Base-by-base conservation (phyloP, 1,140 invertebrate species). In the Pseudomyrmex flavicornis region DNA sequence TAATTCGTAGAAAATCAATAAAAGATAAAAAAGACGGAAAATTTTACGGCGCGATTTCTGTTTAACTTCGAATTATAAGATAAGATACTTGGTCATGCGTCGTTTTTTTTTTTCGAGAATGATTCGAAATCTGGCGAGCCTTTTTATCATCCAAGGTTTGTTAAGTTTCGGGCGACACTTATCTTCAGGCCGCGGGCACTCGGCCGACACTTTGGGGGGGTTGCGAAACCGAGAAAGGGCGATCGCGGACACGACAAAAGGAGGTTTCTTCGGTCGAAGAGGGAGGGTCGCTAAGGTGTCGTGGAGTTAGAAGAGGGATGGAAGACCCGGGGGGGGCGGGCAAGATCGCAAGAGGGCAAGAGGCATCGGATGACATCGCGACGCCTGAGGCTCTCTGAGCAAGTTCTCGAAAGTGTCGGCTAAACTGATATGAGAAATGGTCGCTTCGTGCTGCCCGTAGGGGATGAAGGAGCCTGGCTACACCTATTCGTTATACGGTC, bases 361-460 rank as follows among this genome's bases (percentile, higher is more conserved):
- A 91, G 89, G 90, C 88, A 90, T 92, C 89, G 92, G 91, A 90
- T 93, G 93, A 92, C 91, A 90, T 91, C 88, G 88, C 90, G 91
- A 91, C 86, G 89, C 91, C 89, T 85, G 85, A 87, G 91, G 91
- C 90, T 88, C 89, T 88, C 85, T 86, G 86, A 83, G 84, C 90
- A 93, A 94, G 89, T 94, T 94, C 92, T 93, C 92, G 85, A 93
- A 93, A 93, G 93, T 94, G 93, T 94, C 93, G 90, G 89, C 92
- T 91, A 92, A 93, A 94, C 93, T 94, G 93, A 93, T 94, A 94
- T 94, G 93, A 94, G 93, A 94, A 94, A 94, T 92, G 93, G 93
- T 83, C 90, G 88, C 88, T 93, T 90, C 94, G 93, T 94, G 94
- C 91, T 92, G 90, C 88, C 93, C 93, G 91, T 90, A 88, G 92